Base-by-base conservation (phyloP, 2,888 invertebrate species). In the Drosophila formosana region DNA sequence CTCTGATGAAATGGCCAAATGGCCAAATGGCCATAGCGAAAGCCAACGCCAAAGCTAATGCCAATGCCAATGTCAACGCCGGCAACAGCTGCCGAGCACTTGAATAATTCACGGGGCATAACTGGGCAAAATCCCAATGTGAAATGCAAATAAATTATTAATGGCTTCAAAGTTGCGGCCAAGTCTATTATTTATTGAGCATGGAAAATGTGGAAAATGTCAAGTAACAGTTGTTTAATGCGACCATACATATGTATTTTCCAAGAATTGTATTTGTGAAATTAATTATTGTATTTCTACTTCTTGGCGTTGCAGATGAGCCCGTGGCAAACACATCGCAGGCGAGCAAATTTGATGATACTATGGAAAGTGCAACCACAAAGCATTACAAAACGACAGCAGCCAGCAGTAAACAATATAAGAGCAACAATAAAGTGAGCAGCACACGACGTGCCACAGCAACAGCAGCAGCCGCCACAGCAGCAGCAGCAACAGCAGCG, bases 281-380 rank as follows among this genome's bases (percentile, higher is more conserved):
- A 26, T 13, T 39, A 2, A 9, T 32, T 30, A 49, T 56, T 30
- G 18, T 53, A 23, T 50, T 46, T 4, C 46, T 18, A 18, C 18
- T 18, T 46, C 1, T 55, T 23, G 6, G 51, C 52, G 11, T 76
- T 56, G 11, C 68, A 92, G 92, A 92, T 92, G 92, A 91, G 89
- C 86, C 91, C 75, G 88, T 90, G 66, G 91, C 89, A 39, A 73
- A 78, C 61, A 88, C 89, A 80, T 76, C 77, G 77, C 79, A 78
- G 72, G 68, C 66, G 66, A 78, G 56, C 63, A 69, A 82, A 76
- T 73, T 77, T 70, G 83, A 73, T 80, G 82, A 78, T 85, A 91
- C 89, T 75, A 92, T 92, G 92, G 91, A 92, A 86, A 89, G 88
- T 80, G 88, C 89, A 78, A 89, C 78, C 76, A 72, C 72, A 72